Evolutionary conservation across 1,140 invertebrate species (phyloP).

Genomic region (Cydia splendana): DNA sequence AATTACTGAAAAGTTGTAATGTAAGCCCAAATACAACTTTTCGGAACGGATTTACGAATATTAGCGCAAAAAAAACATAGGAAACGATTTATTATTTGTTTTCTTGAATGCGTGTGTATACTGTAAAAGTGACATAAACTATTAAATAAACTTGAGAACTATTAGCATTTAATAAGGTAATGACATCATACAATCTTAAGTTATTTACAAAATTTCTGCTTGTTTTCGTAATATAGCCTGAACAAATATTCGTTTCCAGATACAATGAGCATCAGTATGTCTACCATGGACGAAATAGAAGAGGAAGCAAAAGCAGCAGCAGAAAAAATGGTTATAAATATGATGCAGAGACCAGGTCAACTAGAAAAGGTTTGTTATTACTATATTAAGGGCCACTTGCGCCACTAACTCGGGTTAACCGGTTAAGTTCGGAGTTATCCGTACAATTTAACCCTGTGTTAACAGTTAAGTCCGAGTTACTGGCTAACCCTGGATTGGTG

Average conservation of each 20-base stretch:
- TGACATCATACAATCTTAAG: neutral
- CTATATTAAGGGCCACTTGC: neutral
- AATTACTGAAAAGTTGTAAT: too few species aligned
- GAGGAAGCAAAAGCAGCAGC: constrained; percentile 91
- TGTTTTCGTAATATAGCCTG: neutral
- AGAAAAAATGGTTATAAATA: constrained; percentile 94
- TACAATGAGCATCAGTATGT: constrained; percentile 46
- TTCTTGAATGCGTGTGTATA: neutral
- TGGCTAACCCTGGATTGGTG: too few species aligned
- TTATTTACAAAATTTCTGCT: neutral
- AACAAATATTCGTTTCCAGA: constrained; percentile 2
- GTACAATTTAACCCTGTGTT: too few species aligned
- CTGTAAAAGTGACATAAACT: neutral
- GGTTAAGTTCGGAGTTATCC: too few species aligned
- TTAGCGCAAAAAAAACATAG: neutral
- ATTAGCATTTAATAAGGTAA: neutral
- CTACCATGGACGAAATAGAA: constrained; percentile 89
- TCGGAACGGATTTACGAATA: too few species aligned
- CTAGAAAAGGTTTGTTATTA: constrained; percentile 90
- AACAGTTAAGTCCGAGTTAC: too few species aligned
- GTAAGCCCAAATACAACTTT: too few species aligned
- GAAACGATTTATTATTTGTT: neutral
- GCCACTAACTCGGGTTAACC: too few species aligned
- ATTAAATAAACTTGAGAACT: too few species aligned
- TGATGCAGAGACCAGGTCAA: constrained; percentile 96